phyloP scores from a whole-genome alignment of 23 tunicate genomes.

The Halocynthia roretzi region DNA sequence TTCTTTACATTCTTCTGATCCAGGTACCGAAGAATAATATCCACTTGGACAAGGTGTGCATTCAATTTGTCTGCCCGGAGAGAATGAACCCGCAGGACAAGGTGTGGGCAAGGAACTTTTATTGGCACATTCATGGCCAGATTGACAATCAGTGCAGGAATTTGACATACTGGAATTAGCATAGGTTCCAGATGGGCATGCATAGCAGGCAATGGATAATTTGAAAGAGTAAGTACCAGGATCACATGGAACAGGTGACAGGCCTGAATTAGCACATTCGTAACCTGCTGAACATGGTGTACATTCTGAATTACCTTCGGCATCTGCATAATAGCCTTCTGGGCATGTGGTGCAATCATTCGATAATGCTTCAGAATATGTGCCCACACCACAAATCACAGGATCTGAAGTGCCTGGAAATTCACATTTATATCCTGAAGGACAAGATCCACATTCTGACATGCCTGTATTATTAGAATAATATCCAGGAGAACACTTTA shows the following conservation, averaged over 20 bases:
- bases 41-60: slow-evolving; percentile 41
- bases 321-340: neutral
- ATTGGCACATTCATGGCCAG: too few species aligned
- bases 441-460: slow-evolving; percentile 37
- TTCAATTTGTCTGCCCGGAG: neutral
- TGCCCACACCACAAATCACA: slow-evolving; percentile 5
- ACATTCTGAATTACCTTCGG: slow-evolving; percentile 9
- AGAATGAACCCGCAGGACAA: slow-evolving; percentile 39
- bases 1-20: slow-evolving; percentile 16
- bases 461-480: slow-evolving; percentile 18
- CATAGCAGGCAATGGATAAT: slow-evolving; percentile 14
- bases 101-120: slow-evolving; percentile 30
- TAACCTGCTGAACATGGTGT: slow-evolving; percentile 13
- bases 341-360: neutral
- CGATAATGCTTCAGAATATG: slow-evolving; percentile 1
- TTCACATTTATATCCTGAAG: slow-evolving; percentile 21
- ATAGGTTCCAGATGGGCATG: too few species aligned
- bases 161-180: too few species aligned
- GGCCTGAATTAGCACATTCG: too few species aligned
- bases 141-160: too few species aligned
- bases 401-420: slow-evolving; percentile 11
- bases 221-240: slow-evolving; percentile 53
- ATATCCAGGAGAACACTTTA: slow-evolving; percentile 3
- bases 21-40: slow-evolving; percentile 25
- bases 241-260: slow-evolving; percentile 53